Percentiles rank a stretch among this genome's conserved stretches.
phyloP scores from a whole-genome alignment of 2,113 vertebrate genomes.

The Dicerorhinus sumatrensis region DNA sequence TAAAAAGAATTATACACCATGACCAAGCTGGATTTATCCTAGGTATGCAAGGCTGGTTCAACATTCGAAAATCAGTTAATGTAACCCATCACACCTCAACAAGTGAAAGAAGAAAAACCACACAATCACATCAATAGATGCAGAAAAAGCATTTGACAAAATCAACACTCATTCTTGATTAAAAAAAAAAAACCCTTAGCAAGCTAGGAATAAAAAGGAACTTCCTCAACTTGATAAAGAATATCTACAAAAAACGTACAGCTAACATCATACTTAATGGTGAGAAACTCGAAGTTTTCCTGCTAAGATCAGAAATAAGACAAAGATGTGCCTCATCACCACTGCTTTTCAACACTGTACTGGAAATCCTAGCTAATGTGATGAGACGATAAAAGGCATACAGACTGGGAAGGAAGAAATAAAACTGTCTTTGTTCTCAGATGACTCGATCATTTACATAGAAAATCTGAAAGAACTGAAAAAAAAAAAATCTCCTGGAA shows the following conservation, averaged over 20 bases:
- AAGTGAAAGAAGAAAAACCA: background rate
- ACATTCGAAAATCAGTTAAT: background rate
- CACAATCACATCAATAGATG: background rate
- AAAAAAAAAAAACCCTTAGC: background rate
- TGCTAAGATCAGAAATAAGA: no score
- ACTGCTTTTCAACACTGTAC: background rate
- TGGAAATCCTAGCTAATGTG: background rate
- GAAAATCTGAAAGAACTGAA: background rate
- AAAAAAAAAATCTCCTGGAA: background rate
- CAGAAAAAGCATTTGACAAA: background rate
- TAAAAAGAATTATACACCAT: no score
- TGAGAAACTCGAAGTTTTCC: no score
- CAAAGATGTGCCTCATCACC: background rate
- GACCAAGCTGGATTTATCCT: no score
- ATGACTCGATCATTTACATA: background rate
- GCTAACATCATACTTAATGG: no score
- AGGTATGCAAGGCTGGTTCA: no score
- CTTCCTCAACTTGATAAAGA: no score
- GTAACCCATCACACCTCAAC: background rate
- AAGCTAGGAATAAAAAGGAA: no score
- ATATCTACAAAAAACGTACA: no score
- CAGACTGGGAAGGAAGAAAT: background rate
- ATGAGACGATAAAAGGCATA: background rate
- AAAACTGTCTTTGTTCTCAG: background rate
- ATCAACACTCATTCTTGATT: background rate